phyloP scores from a whole-genome alignment of 2,888 invertebrate species.

The Campaea margaritaria region DNA sequence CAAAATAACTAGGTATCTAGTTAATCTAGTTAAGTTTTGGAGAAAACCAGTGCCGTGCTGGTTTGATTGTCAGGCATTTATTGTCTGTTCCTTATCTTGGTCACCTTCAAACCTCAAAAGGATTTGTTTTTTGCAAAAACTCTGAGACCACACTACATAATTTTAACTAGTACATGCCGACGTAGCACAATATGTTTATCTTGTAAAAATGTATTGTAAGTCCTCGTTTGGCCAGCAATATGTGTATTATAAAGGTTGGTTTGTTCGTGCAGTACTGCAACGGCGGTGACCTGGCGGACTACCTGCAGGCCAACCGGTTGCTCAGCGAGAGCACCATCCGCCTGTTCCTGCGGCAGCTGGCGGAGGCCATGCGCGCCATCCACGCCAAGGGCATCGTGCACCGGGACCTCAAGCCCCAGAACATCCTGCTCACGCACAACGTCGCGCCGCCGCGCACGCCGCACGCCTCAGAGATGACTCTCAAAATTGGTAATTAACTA shows the following conservation, averaged over 20 bases:
- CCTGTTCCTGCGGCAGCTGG: slow-evolving; percentile 97
- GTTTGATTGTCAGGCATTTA: no score
- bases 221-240: background rate
- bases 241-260: slow-evolving; percentile 5
- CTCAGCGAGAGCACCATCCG: slow-evolving; percentile 99
- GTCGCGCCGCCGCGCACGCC: slow-evolving; percentile 86
- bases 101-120: no score
- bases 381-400: slow-evolving; percentile 99
- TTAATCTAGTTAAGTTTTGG: no score
- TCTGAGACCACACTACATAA: no score
- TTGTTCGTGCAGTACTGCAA: slow-evolving; percentile 93
- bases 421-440: slow-evolving; percentile 97
- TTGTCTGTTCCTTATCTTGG: no score
- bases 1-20: no score
- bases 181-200: no score
- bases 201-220: no score
- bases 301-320: slow-evolving; percentile 96
- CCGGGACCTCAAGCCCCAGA: slow-evolving; percentile 99
- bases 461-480: slow-evolving; percentile 92
- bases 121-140: no score
- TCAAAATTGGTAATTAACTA: slow-evolving; percentile 93
- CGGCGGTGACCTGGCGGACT: slow-evolving; percentile 99
- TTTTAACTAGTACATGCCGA: no score
- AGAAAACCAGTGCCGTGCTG: no score
- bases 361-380: slow-evolving; percentile 98